A percentile compares a stretch with the other conserved stretches of the same genome.
Evolutionary conservation across 1,140 invertebrate genomes (phyloP).

Genomic region (Eumaeus atala): DNA sequence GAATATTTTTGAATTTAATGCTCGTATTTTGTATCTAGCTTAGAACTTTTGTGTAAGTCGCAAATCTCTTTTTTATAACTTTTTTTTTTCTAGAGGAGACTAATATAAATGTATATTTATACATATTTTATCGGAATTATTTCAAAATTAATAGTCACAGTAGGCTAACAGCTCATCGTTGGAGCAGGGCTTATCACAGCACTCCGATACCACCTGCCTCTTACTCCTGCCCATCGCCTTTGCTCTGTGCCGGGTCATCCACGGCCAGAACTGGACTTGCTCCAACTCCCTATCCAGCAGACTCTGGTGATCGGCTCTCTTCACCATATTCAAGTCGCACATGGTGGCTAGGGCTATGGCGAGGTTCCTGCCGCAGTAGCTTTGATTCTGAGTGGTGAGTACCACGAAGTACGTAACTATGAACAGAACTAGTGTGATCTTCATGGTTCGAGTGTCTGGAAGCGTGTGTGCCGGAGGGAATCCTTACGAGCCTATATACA

Average conservation of each 20-base stretch:
- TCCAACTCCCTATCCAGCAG: conserved; percentile 1
- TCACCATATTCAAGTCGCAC: conserved; percentile 21
- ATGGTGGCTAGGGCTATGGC: conserved; percentile 22
- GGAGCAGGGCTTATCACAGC: conserved; percentile 34
- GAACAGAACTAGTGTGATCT: not conserved
- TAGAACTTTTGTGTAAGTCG: too few species aligned
- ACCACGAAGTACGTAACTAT: conserved; percentile 12
- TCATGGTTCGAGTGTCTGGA: conserved; percentile 2
- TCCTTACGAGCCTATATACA: too few species aligned
- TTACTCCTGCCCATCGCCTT: conserved; percentile 20
- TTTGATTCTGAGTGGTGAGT: conserved; percentile 19
- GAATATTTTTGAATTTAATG: too few species aligned
- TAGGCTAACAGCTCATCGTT: conserved; percentile 29
- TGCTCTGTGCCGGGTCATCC: conserved; percentile 1
- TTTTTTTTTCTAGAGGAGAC: too few species aligned
- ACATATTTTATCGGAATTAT: too few species aligned
- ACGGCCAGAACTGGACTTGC: conserved; percentile 1
- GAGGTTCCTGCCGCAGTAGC: conserved; percentile 29
- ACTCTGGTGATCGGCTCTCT: conserved; percentile 9
- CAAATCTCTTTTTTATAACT: too few species aligned
- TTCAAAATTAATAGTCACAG: conserved; percentile 19
- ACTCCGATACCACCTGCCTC: conserved; percentile 30
- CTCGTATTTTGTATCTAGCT: too few species aligned
- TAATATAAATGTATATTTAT: too few species aligned
- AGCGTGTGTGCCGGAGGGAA: too few species aligned